A percentile compares a stretch with the other conserved stretches of the same genome.
phyloP scores from a whole-genome alignment of 2,888 invertebrate species.

The Agrotis exclamationis region DNA sequence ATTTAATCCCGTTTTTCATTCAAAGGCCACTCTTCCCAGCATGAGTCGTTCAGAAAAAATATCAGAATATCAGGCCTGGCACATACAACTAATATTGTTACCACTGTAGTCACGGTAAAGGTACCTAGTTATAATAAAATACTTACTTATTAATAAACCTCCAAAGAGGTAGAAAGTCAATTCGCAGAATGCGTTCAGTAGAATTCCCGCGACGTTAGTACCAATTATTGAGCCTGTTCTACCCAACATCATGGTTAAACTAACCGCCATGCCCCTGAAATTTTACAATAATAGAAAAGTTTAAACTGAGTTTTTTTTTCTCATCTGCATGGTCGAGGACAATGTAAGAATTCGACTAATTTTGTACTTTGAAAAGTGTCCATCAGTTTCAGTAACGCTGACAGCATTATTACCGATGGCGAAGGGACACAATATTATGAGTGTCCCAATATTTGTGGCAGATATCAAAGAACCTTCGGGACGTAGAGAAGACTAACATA shows the following conservation, averaged over 20 bases:
- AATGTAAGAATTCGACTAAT: not conserved
- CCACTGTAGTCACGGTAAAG: too few relatives aligned
- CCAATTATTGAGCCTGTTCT: conserved; percentile 92
- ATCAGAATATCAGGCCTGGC: too few relatives aligned
- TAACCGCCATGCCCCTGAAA: conserved; percentile 92
- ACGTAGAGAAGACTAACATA: not conserved
- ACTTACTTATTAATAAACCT: conserved; percentile 86
- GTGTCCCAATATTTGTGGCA: too few relatives aligned
- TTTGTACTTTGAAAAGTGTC: not conserved
- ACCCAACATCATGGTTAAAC: conserved; percentile 92
- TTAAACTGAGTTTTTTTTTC: too few relatives aligned
- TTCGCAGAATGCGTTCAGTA: conserved; percentile 92
- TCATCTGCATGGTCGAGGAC: not conserved
- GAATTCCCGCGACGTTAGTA: conserved; percentile 91
- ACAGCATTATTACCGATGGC: not conserved
- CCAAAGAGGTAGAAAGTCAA: conserved; percentile 92
- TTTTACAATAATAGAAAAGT: not conserved
- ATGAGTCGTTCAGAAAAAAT: too few relatives aligned
- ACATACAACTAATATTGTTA: too few relatives aligned
- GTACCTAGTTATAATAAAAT: not conserved
- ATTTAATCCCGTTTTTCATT: too few relatives aligned
- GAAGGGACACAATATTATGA: not conserved
- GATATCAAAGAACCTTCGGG: too few relatives aligned
- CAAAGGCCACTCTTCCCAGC: too few relatives aligned
- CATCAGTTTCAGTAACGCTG: not conserved